Percentiles rank a stretch among this genome's conserved stretches.
These are phyloP conservation scores for Gopherus evgoodei DNA, from an alignment of 2,113 vertebrate genomes.

Conservation along the genomic window DNA sequence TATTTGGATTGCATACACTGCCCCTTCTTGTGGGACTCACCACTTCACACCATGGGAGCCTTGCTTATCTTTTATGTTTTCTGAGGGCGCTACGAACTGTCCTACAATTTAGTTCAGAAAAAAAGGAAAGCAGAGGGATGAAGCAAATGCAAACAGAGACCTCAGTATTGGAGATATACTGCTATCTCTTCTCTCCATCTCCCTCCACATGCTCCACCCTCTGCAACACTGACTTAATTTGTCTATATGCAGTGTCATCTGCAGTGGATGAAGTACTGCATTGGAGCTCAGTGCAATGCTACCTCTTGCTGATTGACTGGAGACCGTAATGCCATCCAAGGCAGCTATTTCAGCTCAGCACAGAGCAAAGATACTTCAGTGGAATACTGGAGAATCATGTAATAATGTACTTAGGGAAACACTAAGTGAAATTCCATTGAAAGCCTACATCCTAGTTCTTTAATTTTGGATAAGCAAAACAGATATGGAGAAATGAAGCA, in stretches of 20 bases:
- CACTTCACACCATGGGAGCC: not conserved
- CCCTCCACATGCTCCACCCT: not conserved
- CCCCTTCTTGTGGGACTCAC: slow-evolving; percentile 38
- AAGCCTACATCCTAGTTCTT: not conserved
- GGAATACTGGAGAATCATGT: not conserved
- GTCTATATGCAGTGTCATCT: not conserved
- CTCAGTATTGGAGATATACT: not conserved
- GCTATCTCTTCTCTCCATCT: not conserved
- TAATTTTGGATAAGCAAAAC: not conserved
- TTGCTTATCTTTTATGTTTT: not conserved
- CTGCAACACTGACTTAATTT: not conserved
- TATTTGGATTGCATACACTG: not conserved
- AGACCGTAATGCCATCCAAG: not conserved
- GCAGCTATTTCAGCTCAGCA: not conserved
- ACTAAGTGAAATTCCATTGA: not conserved
- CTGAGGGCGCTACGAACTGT: slow-evolving; percentile 24
- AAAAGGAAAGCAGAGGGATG: not conserved
- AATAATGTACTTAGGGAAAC: not conserved
- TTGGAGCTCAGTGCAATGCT: not conserved
- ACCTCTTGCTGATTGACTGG: not conserved
- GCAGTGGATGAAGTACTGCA: not conserved
- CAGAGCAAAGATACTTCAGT: not conserved
- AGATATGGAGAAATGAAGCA: not conserved
- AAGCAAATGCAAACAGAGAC: not conserved
- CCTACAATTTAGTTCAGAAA: not conserved